Evolutionary conservation across 2,888 invertebrate genomes (phyloP).

Genomic region (Ochropleura leucogaster): DNA sequence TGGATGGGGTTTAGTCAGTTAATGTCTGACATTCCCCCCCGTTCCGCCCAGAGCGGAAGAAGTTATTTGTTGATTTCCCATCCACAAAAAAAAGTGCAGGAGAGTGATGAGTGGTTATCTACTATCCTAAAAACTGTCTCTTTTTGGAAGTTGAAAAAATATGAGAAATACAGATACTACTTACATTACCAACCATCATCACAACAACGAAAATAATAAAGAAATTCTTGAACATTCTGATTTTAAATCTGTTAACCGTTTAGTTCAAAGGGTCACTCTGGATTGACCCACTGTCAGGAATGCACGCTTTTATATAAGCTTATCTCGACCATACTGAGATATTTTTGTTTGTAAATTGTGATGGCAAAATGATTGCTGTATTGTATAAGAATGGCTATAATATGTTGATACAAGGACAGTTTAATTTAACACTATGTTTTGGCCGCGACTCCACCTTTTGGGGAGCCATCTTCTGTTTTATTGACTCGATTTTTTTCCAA

Average conservation of each 20-base stretch:
- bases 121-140: too few species aligned
- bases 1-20: too few species aligned
- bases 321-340: slow-evolving; percentile 8
- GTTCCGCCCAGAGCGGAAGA: too few species aligned
- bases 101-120: too few species aligned
- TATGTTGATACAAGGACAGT: slow-evolving; percentile 22
- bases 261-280: not conserved
- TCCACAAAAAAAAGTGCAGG: too few species aligned
- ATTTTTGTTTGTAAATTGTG: slow-evolving; percentile 43
- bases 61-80: too few species aligned
- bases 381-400: slow-evolving; percentile 5
- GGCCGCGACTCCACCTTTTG: not conserved
- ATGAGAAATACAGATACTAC: slow-evolving; percentile 2
- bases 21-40: too few species aligned
- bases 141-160: too few species aligned
- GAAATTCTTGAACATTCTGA: slow-evolving; percentile 47
- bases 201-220: slow-evolving; percentile 36
- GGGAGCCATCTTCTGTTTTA: not conserved
- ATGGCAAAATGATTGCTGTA: slow-evolving; percentile 42
- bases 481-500: not conserved
- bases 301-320: slow-evolving; percentile 33
- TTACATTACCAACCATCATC: slow-evolving; percentile 48
- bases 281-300: not conserved
- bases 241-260: slow-evolving; percentile 10
- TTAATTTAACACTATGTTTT: slow-evolving; percentile 15